phyloP scores from a whole-genome alignment of 2,113 vertebrate species.

The Acanthisitta chloris region DNA sequence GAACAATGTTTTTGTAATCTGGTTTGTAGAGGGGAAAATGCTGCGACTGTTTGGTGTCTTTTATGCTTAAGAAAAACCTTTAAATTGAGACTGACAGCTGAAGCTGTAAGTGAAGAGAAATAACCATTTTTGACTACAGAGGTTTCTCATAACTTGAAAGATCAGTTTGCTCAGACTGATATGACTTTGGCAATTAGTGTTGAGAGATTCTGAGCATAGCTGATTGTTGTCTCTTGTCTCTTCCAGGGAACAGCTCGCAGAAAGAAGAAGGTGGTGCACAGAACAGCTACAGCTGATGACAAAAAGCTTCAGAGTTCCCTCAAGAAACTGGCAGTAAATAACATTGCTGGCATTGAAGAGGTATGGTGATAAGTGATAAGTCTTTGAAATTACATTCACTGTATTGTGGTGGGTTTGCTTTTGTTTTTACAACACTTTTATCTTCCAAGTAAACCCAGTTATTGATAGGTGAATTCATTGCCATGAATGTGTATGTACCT shows the following conservation, averaged over 20 bases:
- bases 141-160: neutral
- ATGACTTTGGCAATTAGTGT: neutral
- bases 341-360: slow-evolving; percentile 98
- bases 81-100: neutral
- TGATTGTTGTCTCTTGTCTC: slow-evolving; percentile 8
- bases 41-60: neutral
- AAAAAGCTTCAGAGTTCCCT: slow-evolving; percentile 98
- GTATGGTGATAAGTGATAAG: slow-evolving; percentile 68
- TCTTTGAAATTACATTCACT: neutral
- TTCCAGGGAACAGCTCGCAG: slow-evolving; percentile 93
- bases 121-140: neutral
- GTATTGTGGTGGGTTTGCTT: neutral
- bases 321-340: slow-evolving; percentile 98
- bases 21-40: neutral
- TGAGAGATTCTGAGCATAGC: neutral
- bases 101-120: neutral
- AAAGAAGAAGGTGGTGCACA: slow-evolving; percentile 99
- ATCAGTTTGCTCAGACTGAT: neutral
- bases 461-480: neutral
- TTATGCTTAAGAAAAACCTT: neutral
- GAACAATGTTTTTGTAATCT: neutral
- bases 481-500: neutral
- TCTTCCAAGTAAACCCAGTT: neutral
- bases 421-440: neutral
- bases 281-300: slow-evolving; percentile 97